Evolutionary conservation across 2,113 vertebrate species (phyloP).

Genomic region (Lamprologus tigripictilis): DNA sequence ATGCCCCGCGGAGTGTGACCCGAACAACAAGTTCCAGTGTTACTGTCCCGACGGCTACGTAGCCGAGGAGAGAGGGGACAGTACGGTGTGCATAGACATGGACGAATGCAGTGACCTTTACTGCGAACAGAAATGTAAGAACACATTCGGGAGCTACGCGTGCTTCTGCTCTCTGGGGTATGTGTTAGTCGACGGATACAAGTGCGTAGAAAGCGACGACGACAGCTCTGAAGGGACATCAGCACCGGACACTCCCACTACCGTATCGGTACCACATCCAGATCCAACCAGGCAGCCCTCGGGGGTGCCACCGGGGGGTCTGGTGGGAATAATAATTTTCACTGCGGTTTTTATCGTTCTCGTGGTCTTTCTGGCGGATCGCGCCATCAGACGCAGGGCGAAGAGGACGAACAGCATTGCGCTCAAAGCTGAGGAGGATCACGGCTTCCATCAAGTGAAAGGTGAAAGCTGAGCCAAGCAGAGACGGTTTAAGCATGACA

Average conservation of each 20-base stretch:
- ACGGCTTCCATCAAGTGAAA: conserved; percentile 16
- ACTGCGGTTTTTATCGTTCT: conserved; percentile 26
- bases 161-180: conserved; percentile 51
- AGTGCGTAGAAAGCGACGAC: neutral
- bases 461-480: neutral
- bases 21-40: conserved; percentile 44
- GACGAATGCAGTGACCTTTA: conserved; percentile 17
- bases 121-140: conserved; percentile 41
- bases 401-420: neutral
- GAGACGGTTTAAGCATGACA: neutral
- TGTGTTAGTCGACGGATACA: neutral
- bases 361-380: conserved; percentile 32
- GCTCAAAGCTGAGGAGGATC: conserved; percentile 11
- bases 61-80: neutral
- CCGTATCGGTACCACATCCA: neutral
- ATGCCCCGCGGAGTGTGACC: conserved; percentile 60
- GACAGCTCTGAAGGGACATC: neutral
- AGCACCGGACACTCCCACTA: neutral
- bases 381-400: neutral
- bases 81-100: conserved; percentile 23
- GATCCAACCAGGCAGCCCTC: neutral
- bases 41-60: conserved; percentile 53
- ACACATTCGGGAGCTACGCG: conserved; percentile 49
- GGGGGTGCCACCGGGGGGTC: neutral
- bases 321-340: conserved; percentile 58